These are phyloP conservation scores for Callopanchax toddi DNA, from an alignment of 2,113 vertebrate genomes.

Conservation along the genomic window DNA sequence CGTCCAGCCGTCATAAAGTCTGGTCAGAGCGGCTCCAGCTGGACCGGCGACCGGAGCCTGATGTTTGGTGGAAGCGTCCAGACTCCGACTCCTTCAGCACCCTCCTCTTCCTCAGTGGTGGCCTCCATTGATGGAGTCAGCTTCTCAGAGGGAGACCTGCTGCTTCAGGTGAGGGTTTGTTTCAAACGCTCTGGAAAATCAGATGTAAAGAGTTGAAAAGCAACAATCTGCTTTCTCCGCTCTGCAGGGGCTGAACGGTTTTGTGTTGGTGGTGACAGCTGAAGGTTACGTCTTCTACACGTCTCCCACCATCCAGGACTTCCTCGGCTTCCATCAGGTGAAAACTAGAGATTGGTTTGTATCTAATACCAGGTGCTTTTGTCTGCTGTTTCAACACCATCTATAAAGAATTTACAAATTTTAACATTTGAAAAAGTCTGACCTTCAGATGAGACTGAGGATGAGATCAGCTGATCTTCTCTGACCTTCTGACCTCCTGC, in stretches of 20 bases:
- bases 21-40: constrained; percentile 36
- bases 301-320: constrained; percentile 81
- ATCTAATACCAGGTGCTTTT: too few relatives aligned
- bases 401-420: too few relatives aligned
- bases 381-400: too few relatives aligned
- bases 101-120: background rate
- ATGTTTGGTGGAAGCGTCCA: constrained; percentile 39
- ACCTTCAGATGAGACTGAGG: too few relatives aligned
- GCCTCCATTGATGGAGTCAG: constrained; percentile 61
- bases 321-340: constrained; percentile 83
- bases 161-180: constrained; percentile 80
- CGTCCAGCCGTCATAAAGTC: constrained; percentile 76
- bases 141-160: constrained; percentile 83
- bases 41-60: constrained; percentile 33
- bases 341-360: background rate
- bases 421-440: too few relatives aligned
- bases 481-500: background rate
- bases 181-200: background rate
- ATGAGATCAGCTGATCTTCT: background rate
- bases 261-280: constrained; percentile 80
- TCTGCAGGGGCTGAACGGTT: constrained; percentile 78
- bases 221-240: background rate
- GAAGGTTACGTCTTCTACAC: constrained; percentile 83
- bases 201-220: background rate
- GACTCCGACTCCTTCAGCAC: constrained; percentile 1